Evolutionary conservation across 2,888 invertebrate species (phyloP).

Genomic region (Cheilosia vernalis): DNA sequence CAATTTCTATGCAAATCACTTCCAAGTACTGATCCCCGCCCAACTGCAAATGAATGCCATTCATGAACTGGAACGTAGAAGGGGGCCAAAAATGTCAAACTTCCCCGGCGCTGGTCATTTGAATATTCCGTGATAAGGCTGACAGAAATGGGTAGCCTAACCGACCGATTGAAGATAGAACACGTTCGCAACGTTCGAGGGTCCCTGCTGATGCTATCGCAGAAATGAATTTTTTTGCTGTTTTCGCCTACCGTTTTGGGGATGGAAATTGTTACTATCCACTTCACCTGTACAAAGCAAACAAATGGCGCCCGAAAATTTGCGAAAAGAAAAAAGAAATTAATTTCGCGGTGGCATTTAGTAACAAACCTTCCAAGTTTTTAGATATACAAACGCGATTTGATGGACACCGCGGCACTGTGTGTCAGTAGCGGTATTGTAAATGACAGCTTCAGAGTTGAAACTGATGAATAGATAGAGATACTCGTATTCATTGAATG

Average conservation of each 20-base stretch:
- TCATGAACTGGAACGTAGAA: conserved; percentile 7
- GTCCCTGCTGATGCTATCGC: conserved; percentile 27
- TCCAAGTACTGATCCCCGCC: conserved; percentile 13
- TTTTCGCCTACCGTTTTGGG: background rate
- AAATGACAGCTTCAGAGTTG: conserved; percentile 7
- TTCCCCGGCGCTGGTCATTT: conserved; percentile 57
- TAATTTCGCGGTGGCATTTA: conserved; percentile 42
- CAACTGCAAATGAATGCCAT: conserved; percentile 37
- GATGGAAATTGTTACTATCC: background rate
- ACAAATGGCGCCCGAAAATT: conserved; percentile 22
- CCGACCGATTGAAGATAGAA: conserved; percentile 60
- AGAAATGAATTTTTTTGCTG: conserved; percentile 30
- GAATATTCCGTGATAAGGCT: conserved; percentile 69
- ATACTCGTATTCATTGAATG: conserved; percentile 43
- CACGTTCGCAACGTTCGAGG: conserved; percentile 45
- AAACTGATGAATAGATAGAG: conserved; percentile 55
- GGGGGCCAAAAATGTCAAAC: conserved; percentile 43
- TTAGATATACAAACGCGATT: background rate
- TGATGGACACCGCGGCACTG: background rate
- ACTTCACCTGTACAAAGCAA: conserved; percentile 33
- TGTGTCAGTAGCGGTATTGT: conserved; percentile 11
- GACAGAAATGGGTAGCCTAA: conserved; percentile 49
- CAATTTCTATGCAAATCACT: conserved; percentile 73
- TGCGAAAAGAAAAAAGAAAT: conserved; percentile 27
- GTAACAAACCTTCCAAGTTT: conserved; percentile 6